Conservation (phyloP, 1,140 invertebrate species). For the Papilio aristodemus region DNA sequence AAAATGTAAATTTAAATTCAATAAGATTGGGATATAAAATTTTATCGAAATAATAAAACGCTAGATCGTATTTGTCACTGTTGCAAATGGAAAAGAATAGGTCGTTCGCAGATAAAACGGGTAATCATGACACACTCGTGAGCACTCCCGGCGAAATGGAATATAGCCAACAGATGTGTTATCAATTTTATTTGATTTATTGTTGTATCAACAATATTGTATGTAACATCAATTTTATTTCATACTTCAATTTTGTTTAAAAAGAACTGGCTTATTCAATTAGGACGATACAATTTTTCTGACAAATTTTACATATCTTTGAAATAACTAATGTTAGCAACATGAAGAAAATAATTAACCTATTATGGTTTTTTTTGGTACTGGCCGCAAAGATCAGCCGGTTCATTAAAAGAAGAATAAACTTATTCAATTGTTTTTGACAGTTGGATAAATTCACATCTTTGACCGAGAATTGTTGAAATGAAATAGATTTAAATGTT, state of each 20-base stretch:
- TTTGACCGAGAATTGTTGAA: no score
- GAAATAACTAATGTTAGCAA: background rate
- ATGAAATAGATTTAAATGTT: no score
- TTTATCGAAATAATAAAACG: background rate
- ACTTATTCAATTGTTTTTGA: no score
- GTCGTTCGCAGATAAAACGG: slow-evolving; percentile 15
- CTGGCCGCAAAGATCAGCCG: no score
- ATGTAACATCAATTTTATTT: slow-evolving; percentile 1
- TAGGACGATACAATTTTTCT: no score
- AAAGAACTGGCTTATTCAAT: background rate
- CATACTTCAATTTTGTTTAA: background rate
- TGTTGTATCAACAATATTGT: background rate
- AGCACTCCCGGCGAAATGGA: slow-evolving; percentile 8
- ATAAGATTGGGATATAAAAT: no score
- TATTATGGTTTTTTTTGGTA: no score
- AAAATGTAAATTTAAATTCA: no score
- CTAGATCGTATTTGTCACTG: slow-evolving; percentile 2
- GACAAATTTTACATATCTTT: background rate
- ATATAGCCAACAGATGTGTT: background rate
- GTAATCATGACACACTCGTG: slow-evolving; percentile 12
- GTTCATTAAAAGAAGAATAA: no score
- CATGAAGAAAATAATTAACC: no score
- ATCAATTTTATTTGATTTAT: slow-evolving; percentile 21
- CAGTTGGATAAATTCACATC: no score
- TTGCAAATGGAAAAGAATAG: slow-evolving; percentile 19